A percentile compares a stretch with the other conserved stretches of the same genome.
Conservation (phyloP, 2,888 invertebrate species). For the Folsomia manolachei region DNA sequence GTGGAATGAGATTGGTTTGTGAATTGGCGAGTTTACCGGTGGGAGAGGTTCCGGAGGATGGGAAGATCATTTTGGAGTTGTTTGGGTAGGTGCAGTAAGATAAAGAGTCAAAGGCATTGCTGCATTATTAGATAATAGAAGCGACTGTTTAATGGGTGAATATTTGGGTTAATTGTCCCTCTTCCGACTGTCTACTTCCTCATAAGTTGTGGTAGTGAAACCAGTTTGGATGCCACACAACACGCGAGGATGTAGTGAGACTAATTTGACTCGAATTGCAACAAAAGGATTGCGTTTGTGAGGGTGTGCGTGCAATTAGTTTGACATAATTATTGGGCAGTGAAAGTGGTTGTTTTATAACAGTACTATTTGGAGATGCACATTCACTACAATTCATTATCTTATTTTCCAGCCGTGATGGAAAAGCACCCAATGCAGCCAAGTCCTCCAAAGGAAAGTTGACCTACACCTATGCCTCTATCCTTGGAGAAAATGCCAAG, state of each 20-base stretch:
- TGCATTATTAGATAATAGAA: neutral
- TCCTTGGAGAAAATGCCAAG: conserved; percentile 43
- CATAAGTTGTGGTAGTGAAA: no score
- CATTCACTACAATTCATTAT: neutral
- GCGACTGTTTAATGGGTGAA: no score
- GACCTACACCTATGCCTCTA: conserved; percentile 43
- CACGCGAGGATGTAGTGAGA: no score
- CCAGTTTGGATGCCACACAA: no score
- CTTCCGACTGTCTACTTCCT: neutral
- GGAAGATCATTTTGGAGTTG: conserved; percentile 47
- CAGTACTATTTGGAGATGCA: no score
- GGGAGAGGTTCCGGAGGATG: conserved; percentile 33
- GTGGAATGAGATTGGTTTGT: conserved; percentile 48
- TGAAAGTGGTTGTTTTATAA: neutral
- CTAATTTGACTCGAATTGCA: neutral
- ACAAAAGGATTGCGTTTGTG: neutral
- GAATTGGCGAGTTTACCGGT: conserved; percentile 41
- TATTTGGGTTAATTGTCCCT: no score
- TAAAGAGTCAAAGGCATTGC: neutral
- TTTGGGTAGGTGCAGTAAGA: conserved; percentile 39
- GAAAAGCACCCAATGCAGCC: conserved; percentile 41
- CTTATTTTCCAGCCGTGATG: conserved; percentile 40
- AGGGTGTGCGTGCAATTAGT: neutral
- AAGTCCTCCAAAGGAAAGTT: conserved; percentile 45
- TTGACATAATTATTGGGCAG: neutral